A percentile compares a stretch with the other conserved stretches of the same genome.
phyloP scores from a whole-genome alignment of 2,797 vertebrate genomes.

The Dallia pectoralis region DNA sequence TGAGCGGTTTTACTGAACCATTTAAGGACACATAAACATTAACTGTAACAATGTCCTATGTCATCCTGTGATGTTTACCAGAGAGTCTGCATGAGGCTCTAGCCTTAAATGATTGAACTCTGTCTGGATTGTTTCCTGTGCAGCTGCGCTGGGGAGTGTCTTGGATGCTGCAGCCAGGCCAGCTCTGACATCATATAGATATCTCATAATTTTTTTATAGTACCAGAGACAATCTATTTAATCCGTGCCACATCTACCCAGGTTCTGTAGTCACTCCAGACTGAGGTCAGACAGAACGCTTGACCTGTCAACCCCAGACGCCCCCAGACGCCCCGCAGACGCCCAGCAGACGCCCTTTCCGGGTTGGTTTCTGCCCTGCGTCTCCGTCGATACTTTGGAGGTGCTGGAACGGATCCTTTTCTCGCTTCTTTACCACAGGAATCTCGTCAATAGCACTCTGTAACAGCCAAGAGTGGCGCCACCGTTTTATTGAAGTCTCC shows the following conservation, averaged over 20 bases:
- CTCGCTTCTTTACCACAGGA: conserved; percentile 31
- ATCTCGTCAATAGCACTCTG: conserved; percentile 39
- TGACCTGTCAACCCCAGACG: conserved; percentile 17
- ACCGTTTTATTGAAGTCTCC: conserved; percentile 28
- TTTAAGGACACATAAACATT: conserved; percentile 69
- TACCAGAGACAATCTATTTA: conserved; percentile 6
- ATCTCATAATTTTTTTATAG: conserved; percentile 35
- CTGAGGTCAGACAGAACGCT: background rate
- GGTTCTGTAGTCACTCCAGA: background rate
- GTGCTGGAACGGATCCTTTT: conserved; percentile 37
- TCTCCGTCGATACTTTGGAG: conserved; percentile 34
- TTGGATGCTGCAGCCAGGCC: conserved; percentile 39
- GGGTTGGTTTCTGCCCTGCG: conserved; percentile 11
- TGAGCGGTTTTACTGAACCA: conserved; percentile 64
- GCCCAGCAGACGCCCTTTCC: conserved; percentile 16
- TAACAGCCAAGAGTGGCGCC: conserved; percentile 33
- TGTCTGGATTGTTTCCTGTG: conserved; percentile 47
- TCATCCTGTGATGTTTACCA: conserved; percentile 45
- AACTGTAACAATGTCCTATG: conserved; percentile 61
- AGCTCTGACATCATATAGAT: conserved; percentile 18
- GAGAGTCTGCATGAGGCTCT: conserved; percentile 42
- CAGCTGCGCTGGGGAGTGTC: conserved; percentile 44
- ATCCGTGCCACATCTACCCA: background rate
- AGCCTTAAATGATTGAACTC: conserved; percentile 56
- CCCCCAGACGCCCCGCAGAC: background rate